Evolutionary conservation across 1,140 invertebrate species (phyloP).

Genomic region (Drosophila gunungcola): DNA sequence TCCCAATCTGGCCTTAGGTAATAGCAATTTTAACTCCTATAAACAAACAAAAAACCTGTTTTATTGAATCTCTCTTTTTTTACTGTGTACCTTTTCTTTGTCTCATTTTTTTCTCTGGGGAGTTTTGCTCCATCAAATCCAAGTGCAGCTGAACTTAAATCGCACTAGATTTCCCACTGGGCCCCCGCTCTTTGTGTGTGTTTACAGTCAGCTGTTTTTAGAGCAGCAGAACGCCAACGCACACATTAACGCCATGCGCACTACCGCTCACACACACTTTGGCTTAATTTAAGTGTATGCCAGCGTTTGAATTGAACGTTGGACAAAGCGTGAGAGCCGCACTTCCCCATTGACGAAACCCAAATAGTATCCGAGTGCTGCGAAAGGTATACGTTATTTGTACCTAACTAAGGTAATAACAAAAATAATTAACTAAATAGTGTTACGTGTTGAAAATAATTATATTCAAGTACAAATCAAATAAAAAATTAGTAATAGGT

Average conservation of each 20-base stretch:
- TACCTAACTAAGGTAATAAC: neutral
- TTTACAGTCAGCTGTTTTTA: constrained; percentile 70
- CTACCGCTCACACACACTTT: constrained; percentile 5
- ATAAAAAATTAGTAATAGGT: too few relatives aligned
- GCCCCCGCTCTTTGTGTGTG: constrained; percentile 40
- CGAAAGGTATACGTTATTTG: neutral
- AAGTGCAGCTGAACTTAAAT: constrained; percentile 57
- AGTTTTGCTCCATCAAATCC: constrained; percentile 14
- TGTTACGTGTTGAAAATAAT: too few relatives aligned
- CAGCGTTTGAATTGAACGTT: constrained; percentile 44
- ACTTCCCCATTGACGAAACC: constrained; percentile 49
- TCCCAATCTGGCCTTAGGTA: neutral
- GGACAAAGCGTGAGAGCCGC: constrained; percentile 38
- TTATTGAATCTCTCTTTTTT: constrained; percentile 5
- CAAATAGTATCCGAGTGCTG: constrained; percentile 18
- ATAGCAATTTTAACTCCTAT: neutral
- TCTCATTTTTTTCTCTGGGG: neutral
- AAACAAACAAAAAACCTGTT: neutral
- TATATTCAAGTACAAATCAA: too few relatives aligned
- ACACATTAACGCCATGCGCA: constrained; percentile 16
- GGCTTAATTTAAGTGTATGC: constrained; percentile 39
- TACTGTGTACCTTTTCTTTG: neutral
- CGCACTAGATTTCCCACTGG: constrained; percentile 40
- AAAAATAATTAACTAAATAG: too few relatives aligned
- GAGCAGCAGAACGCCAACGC: constrained; percentile 14